phyloP scores from a whole-genome alignment of 2,113 vertebrate genomes.

The Hemicordylus capensis region DNA sequence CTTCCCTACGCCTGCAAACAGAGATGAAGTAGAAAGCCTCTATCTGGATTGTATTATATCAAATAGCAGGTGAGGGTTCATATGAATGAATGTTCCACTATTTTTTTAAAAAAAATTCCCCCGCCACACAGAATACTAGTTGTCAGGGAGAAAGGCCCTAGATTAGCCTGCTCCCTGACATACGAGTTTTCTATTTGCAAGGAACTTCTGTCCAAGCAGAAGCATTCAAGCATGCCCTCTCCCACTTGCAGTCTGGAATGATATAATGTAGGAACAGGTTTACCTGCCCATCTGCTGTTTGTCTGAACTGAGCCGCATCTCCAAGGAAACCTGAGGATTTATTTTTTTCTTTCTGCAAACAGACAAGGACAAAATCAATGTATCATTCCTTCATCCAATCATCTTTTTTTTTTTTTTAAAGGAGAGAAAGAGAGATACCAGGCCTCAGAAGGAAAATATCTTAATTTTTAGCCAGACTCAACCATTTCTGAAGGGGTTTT shows the following conservation, averaged over 20 bases:
- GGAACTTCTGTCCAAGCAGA: neutral
- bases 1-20: too few species aligned
- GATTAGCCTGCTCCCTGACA: neutral
- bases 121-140: neutral
- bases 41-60: neutral
- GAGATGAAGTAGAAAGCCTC: neutral
- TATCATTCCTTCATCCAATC: conserved; percentile 20
- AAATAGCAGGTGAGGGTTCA: neutral
- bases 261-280: neutral
- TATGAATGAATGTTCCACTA: neutral
- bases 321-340: neutral
- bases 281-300: neutral
- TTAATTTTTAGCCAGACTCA: conserved; percentile 52
- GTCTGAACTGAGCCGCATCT: neutral
- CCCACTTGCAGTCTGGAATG: neutral
- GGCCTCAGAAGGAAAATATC: conserved; percentile 17
- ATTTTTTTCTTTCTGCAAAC: neutral
- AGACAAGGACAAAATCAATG: neutral
- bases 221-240: neutral
- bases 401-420: conserved; percentile 33
- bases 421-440: conserved; percentile 35
- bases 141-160: neutral
- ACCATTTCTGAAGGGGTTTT: conserved; percentile 19
- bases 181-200: neutral
- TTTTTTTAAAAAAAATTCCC: neutral